Base-by-base conservation (phyloP, 2,888 invertebrate species). In the Lampropteryx suffumata region DNA sequence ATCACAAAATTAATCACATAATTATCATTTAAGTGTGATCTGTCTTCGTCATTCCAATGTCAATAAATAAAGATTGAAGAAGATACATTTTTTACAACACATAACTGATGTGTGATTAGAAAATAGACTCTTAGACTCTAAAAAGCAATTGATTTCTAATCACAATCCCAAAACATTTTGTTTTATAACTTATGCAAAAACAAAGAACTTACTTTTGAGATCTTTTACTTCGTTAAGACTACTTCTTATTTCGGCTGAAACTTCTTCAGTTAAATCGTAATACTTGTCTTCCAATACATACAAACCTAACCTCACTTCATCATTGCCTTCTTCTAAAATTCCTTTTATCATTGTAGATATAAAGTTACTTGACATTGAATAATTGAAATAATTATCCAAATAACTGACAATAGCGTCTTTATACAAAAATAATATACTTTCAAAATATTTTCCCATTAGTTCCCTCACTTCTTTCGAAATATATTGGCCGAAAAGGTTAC, bases 401-500 rank as follows among this genome's bases (percentile, higher is more conserved):
- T 32, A 53, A 10, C 14, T 24, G 2, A 26, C 11, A 28, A 53
- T 11, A 11, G 13, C 11, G 8, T 44, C 48, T 36, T 32, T 40
- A 27, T 53, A 53, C 28, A 53, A 9, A 32, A 32, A 43, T 2
- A 53, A 11, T 7, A 48, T 28, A 36, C 48, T 48, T 45, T 53
- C 53, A 13, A 48, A 53, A 35, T 48, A 53, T 11, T 53, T 48
- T 3, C 11, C n/a, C 10, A 24, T 41, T 3, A 53, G 30, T 21
- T 44, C 48, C 33, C 33, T 44, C 1, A 53, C 40, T 36, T 53
- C 53, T 36, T 43, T 48, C 27, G 48, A 30, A 1, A 53, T 45
- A 33, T 73, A 71, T 11, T 67, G 71, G 0, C 79, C 79, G 12
- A 81, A 76, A 8, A 67, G 54, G 7, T 59, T 55, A 4, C 81